phyloP scores from a whole-genome alignment of 92 coral and sea anemone species.

The Actinernus sp. region DNA sequence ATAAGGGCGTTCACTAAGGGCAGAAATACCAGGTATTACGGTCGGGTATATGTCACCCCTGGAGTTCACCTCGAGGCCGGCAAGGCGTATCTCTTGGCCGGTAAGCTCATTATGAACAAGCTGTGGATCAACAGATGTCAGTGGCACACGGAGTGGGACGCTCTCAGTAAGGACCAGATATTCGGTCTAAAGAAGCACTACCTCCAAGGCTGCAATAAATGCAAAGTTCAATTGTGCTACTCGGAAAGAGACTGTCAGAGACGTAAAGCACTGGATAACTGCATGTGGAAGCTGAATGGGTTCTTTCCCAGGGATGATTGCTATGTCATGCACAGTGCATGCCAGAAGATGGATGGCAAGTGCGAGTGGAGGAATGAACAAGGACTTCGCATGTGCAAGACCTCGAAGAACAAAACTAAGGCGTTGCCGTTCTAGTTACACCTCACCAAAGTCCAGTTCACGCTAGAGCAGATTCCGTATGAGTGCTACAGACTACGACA shows the following conservation, averaged over 20 bases:
- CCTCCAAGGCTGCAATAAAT: constrained; percentile 61
- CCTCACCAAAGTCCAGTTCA: too few species aligned
- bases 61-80: constrained; percentile 45
- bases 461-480: too few species aligned
- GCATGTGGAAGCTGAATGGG: constrained; percentile 26
- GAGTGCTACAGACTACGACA: too few species aligned
- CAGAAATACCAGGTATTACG: constrained; percentile 4
- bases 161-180: constrained; percentile 39
- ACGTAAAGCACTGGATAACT: not conserved
- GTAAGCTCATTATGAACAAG: constrained; percentile 61
- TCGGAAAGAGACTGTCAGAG: constrained; percentile 21
- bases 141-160: constrained; percentile 66
- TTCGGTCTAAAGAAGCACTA: constrained; percentile 60
- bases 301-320: constrained; percentile 12
- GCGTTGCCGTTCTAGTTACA: not conserved
- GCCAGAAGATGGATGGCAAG: constrained; percentile 12
- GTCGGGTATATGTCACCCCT: constrained; percentile 21
- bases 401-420: not conserved
- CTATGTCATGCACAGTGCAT: constrained; percentile 13
- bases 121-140: constrained; percentile 54
- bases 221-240: constrained; percentile 56
- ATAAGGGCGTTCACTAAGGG: not conserved
- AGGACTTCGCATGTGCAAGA: constrained; percentile 9
- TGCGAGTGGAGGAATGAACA: constrained; percentile 22
- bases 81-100: constrained; percentile 72